Conservation (phyloP, 2,113 vertebrate species). For the Neofelis nebulosa region DNA sequence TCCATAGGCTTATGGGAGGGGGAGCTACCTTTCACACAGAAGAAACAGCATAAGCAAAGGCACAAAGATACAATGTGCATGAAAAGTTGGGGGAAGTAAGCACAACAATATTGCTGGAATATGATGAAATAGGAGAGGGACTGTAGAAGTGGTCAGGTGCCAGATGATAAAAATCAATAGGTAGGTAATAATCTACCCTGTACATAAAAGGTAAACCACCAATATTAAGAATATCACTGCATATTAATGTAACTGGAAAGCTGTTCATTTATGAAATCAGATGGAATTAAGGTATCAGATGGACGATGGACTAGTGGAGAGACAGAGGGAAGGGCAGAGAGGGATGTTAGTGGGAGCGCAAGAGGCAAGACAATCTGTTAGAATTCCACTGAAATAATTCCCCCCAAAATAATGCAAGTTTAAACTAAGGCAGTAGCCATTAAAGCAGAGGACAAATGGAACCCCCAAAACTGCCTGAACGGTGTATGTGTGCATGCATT, state of each 20-base stretch:
- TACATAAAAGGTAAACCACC: background rate
- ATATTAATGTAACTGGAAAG: background rate
- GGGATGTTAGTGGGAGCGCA: background rate
- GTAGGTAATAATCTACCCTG: background rate
- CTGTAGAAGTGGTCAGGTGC: background rate
- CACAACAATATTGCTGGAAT: background rate
- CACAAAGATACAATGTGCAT: background rate
- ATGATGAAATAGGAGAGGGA: background rate
- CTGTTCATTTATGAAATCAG: background rate
- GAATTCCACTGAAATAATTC: background rate
- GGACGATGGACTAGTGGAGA: background rate
- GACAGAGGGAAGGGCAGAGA: background rate
- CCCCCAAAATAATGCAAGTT: background rate
- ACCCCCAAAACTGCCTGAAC: background rate
- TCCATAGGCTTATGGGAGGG: background rate
- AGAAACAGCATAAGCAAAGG: background rate
- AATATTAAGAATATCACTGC: background rate
- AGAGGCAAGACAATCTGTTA: background rate
- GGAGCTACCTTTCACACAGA: background rate
- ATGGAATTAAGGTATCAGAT: background rate
- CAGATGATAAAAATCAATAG: background rate
- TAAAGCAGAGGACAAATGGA: background rate
- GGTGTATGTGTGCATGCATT: background rate
- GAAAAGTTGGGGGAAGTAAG: background rate
- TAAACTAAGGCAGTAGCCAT: background rate